Conservation (phyloP, 2,113 vertebrate species). For the Cygnus buccinator region DNA sequence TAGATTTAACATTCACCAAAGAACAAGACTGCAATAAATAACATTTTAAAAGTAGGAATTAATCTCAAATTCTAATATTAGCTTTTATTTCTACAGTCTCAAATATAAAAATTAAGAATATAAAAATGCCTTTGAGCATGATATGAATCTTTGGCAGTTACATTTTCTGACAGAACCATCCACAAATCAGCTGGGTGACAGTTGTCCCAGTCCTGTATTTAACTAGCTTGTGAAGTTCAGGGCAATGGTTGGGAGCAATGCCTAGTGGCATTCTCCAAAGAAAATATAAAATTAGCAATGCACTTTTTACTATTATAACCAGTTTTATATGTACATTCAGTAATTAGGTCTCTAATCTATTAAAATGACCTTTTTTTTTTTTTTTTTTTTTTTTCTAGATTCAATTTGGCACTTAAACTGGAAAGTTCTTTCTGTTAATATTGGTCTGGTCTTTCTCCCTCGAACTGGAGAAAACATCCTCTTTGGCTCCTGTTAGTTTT, state of each 20-base stretch:
- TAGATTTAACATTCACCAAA: neutral
- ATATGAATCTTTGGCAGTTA: neutral
- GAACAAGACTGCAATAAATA: neutral
- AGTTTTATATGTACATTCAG: neutral
- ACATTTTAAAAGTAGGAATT: neutral
- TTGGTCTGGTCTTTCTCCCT: neutral
- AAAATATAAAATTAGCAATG: neutral
- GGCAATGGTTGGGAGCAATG: neutral
- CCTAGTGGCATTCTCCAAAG: neutral
- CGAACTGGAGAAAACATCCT: neutral
- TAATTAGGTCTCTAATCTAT: neutral
- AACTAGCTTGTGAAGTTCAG: neutral
- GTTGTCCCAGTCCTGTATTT: neutral
- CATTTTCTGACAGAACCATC: neutral
- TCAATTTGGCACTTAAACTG: neutral
- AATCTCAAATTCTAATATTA: neutral
- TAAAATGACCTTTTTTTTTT: neutral
- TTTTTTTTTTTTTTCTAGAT: neutral
- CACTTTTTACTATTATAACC: neutral
- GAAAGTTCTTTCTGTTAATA: neutral
- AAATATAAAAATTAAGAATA: neutral
- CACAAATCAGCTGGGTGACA: neutral
- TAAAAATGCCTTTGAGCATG: neutral
- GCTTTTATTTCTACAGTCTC: neutral
- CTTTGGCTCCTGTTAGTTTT: neutral